Conservation (phyloP, 2,113 vertebrate genomes). For the Archilochus colubris region DNA sequence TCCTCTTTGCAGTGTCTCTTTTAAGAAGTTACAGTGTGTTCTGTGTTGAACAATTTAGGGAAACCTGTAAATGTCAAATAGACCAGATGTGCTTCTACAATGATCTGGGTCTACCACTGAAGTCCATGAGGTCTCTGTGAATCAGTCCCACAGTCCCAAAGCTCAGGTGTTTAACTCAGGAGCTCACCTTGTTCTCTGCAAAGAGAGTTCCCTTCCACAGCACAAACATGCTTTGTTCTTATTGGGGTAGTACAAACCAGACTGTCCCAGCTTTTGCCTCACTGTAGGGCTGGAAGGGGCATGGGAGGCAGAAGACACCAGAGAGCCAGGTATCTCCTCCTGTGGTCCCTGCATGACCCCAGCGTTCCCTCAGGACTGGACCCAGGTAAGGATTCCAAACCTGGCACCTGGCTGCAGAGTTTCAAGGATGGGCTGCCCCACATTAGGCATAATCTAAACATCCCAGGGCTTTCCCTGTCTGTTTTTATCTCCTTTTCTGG, state of each 20-base stretch:
- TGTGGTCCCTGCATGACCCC: background rate
- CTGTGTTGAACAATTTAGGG: background rate
- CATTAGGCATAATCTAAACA: background rate
- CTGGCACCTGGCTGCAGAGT: background rate
- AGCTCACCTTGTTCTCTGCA: background rate
- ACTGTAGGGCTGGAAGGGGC: background rate
- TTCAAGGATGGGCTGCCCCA: fast-evolving
- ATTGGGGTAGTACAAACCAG: background rate
- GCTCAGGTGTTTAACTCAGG: background rate
- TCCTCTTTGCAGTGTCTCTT: background rate
- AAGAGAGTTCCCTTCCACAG: background rate
- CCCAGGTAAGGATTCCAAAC: background rate
- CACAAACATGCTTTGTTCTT: background rate
- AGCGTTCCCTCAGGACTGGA: background rate
- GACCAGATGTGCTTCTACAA: fast-evolving
- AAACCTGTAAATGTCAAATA: background rate
- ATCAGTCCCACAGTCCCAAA: background rate
- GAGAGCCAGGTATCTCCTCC: background rate
- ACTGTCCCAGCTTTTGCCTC: background rate
- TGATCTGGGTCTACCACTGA: background rate
- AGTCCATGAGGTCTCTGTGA: background rate
- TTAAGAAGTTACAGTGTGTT: background rate
- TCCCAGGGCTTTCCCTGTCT: background rate
- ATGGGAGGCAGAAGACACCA: background rate
- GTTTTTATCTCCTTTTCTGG: background rate